A percentile compares a stretch with the other conserved stretches of the same genome.
Conservation (phyloP, 2,113 vertebrate genomes). For the Suricata suricatta region DNA sequence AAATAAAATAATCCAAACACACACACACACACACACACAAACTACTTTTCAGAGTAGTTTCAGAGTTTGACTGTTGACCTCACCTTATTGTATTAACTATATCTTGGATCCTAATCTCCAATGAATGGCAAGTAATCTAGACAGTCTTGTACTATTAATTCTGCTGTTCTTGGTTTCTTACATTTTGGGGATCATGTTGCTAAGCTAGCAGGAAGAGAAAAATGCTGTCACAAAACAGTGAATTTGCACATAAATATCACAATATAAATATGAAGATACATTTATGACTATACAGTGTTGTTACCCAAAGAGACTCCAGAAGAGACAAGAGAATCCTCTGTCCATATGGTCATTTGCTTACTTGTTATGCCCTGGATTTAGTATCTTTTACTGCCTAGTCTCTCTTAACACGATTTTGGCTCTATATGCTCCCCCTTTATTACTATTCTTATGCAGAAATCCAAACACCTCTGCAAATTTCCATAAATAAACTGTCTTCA, state of each 20-base stretch:
- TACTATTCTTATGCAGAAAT: neutral
- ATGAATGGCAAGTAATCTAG: neutral
- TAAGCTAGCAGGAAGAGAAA: neutral
- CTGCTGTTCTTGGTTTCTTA: neutral
- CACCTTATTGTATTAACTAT: neutral
- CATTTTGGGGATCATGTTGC: neutral
- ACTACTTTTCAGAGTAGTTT: neutral
- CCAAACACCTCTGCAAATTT: neutral
- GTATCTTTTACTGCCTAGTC: neutral
- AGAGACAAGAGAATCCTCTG: neutral
- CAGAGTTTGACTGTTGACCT: neutral
- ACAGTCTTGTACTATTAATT: neutral
- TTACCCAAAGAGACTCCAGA: neutral
- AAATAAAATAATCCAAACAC: no score
- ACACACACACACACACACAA: no score
- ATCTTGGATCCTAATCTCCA: neutral
- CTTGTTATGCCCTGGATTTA: neutral
- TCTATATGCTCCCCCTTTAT: neutral
- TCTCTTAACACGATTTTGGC: neutral
- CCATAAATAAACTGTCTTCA: neutral
- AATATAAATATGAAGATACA: neutral
- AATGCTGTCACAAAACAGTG: neutral
- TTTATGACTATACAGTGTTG: neutral
- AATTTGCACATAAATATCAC: neutral
- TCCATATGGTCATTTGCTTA: neutral